Evolutionary conservation across 2,797 vertebrate genomes (phyloP).

Genomic region (Pelodytes ibericus): DNA sequence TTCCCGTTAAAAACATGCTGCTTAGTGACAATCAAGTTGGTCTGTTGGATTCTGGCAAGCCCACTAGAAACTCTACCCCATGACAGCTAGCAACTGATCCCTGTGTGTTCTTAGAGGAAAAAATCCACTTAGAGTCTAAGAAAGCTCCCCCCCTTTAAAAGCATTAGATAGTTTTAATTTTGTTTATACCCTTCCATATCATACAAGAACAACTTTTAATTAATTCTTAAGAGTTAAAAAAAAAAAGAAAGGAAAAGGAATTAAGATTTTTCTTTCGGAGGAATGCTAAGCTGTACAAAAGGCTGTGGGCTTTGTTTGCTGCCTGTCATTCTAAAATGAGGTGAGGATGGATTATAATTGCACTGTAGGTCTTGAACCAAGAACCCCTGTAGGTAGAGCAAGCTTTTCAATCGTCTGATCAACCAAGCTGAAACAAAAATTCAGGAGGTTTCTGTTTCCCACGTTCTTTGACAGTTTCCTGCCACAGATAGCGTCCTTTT

Average conservation of each 20-base stretch:
- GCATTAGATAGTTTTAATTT: conserved; percentile 66
- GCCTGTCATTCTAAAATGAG: conserved; percentile 77
- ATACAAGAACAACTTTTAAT: conserved; percentile 69
- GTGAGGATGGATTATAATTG: conserved; percentile 82
- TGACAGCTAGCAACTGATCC: conserved; percentile 54
- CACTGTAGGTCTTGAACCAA: conserved; percentile 79
- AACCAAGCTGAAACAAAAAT: conserved; percentile 84
- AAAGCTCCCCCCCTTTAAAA: conserved; percentile 55
- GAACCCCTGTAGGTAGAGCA: conserved; percentile 77
- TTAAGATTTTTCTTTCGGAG: conserved; percentile 71
- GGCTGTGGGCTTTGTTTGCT: conserved; percentile 65
- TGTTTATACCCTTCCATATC: conserved; percentile 65
- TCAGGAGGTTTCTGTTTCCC: conserved; percentile 81
- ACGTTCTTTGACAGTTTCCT: conserved; percentile 80
- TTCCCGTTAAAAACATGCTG: conserved; percentile 37
- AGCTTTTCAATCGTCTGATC: conserved; percentile 83
- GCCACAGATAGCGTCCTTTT: conserved; percentile 74
- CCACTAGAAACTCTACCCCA: conserved; percentile 58
- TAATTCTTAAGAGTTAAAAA: conserved; percentile 66
- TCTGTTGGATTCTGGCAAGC: conserved; percentile 53
- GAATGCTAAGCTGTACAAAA: conserved; percentile 76
- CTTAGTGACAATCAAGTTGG: conserved; percentile 48
- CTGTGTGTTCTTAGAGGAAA: conserved; percentile 35
- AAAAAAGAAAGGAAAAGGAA: conserved; percentile 57
- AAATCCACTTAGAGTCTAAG: conserved; percentile 38